A percentile compares a stretch with the other conserved stretches of the same genome.
Evolutionary conservation across 1,140 invertebrate species (phyloP).

Genomic region (Panagrolaimus sp.): DNA sequence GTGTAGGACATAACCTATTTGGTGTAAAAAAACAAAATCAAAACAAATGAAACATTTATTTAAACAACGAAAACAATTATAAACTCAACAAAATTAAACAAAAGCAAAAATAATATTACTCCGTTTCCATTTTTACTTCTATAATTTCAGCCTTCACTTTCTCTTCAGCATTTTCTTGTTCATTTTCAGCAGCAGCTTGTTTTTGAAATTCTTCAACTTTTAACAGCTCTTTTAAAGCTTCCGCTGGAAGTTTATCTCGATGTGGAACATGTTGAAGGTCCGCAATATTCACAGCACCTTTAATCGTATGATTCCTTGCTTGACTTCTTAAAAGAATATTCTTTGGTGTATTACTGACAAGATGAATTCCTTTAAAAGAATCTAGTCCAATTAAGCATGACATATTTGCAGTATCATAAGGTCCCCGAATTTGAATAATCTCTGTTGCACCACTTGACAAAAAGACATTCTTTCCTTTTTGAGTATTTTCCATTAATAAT

Average conservation of each 20-base stretch:
- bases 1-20: background rate
- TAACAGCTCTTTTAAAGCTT: conserved; percentile 28
- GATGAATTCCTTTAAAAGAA: conserved; percentile 25
- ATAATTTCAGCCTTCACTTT: conserved; percentile 19
- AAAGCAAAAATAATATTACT: conserved; percentile 22
- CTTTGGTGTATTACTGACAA: conserved; percentile 39
- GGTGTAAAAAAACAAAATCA: background rate
- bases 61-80: background rate
- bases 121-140: conserved; percentile 20
- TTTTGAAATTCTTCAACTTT: conserved; percentile 43
- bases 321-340: conserved; percentile 49
- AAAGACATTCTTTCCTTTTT: conserved; percentile 35
- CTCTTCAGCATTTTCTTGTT: conserved; percentile 16
- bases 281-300: conserved; percentile 49
- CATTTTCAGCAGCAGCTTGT: conserved; percentile 28
- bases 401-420: conserved; percentile 55
- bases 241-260: conserved; percentile 2
- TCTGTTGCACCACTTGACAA: conserved; percentile 47
- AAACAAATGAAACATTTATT: background rate
- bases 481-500: conserved; percentile 29
- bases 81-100: conserved; percentile 18
- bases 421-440: conserved; percentile 49
- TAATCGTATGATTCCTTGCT: conserved; percentile 40
- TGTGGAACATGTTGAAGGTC: conserved; percentile 23
- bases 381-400: conserved; percentile 43